Evolutionary conservation across 2,888 invertebrate species (phyloP).

Genomic region (Netelia melanura): DNA sequence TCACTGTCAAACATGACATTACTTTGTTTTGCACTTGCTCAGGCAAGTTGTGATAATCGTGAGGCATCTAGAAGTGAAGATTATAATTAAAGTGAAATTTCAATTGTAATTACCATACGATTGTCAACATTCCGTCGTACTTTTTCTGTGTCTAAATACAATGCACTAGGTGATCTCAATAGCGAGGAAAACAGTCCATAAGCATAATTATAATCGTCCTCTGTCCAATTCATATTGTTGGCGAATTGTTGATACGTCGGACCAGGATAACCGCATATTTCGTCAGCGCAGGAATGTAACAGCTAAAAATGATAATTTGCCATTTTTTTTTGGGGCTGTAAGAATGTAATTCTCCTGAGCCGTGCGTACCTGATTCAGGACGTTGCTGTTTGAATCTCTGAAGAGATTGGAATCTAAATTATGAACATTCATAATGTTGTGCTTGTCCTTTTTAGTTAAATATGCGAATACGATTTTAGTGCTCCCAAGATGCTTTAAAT

Average conservation of each 20-base stretch:
- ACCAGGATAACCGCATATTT: constrained; percentile 80
- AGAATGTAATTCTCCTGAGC: neutral
- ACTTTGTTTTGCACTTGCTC: constrained; percentile 76
- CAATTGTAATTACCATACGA: neutral
- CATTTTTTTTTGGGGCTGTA: neutral
- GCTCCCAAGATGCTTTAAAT: neutral
- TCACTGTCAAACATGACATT: constrained; percentile 76
- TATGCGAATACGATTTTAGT: neutral
- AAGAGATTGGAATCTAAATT: constrained; percentile 49
- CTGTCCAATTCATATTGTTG: constrained; percentile 78
- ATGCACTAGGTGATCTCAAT: constrained; percentile 76
- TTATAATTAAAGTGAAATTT: constrained; percentile 1
- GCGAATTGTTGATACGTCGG: constrained; percentile 76
- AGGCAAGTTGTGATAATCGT: constrained; percentile 79
- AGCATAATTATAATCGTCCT: constrained; percentile 75
- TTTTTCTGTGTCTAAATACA: constrained; percentile 78
- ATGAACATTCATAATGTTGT: constrained; percentile 41
- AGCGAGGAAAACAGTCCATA: constrained; percentile 75
- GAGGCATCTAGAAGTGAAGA: constrained; percentile 77
- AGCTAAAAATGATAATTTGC: constrained; percentile 71
- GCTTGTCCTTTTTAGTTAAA: neutral
- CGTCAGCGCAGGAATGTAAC: constrained; percentile 80
- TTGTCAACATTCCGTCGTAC: constrained; percentile 67
- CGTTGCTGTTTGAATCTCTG: constrained; percentile 52
- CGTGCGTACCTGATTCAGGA: constrained; percentile 57